Conservation (phyloP, 2,797 vertebrate genomes). For the Premnoplex brunnescens region DNA sequence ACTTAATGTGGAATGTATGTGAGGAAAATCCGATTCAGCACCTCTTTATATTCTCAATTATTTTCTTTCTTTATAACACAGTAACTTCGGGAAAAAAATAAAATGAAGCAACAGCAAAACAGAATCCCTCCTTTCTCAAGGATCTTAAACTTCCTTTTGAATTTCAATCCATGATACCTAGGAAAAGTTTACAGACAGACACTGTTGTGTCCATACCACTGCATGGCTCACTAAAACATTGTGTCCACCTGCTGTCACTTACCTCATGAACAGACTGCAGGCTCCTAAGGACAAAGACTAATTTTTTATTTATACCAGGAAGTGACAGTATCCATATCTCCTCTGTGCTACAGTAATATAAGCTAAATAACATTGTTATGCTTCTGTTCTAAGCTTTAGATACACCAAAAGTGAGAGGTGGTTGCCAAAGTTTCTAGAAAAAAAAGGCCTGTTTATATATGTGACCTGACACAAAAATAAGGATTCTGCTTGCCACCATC, state of each 20-base stretch:
- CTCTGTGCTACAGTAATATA: neutral
- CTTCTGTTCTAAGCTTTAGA: neutral
- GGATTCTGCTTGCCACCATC: neutral
- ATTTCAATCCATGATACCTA: neutral
- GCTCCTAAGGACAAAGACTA: neutral
- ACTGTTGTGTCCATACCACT: neutral
- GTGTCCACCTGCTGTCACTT: neutral
- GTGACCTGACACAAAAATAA: neutral
- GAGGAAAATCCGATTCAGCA: neutral
- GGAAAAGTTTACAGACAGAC: neutral
- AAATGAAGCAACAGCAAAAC: neutral
- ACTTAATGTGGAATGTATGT: neutral
- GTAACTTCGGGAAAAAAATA: neutral
- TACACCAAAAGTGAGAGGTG: neutral
- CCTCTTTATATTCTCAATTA: neutral
- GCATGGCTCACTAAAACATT: neutral
- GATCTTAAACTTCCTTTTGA: neutral
- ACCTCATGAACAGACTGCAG: neutral
- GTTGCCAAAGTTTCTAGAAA: neutral
- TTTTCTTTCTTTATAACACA: neutral
- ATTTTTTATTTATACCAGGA: neutral
- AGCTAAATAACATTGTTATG: neutral
- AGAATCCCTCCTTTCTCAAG: neutral
- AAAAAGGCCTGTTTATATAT: neutral
- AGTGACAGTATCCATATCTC: neutral